Percentiles rank a stretch among this genome's conserved stretches.
These are phyloP conservation scores for Enteromius mattozi DNA, from an alignment of 2,797 vertebrate genomes.

Conservation along the genomic window DNA sequence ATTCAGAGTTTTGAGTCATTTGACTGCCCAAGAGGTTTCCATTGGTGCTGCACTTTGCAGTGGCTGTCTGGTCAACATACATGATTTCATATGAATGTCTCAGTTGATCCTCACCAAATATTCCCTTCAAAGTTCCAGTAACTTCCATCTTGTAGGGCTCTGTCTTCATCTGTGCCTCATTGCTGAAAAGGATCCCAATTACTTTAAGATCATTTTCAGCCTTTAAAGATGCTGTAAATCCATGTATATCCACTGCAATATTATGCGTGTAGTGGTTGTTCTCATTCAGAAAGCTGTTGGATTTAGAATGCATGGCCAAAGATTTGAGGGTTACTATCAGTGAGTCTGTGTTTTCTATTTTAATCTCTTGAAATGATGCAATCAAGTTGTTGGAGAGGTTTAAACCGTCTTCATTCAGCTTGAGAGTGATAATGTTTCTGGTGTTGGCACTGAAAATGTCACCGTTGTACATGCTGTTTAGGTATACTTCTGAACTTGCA, in stretches of 20 bases:
- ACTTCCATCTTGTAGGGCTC: constrained; percentile 82
- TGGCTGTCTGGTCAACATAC: constrained; percentile 78
- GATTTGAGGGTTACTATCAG: constrained; percentile 80
- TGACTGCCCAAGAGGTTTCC: constrained; percentile 82
- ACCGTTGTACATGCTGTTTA: constrained; percentile 83
- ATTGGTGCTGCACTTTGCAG: constrained; percentile 83
- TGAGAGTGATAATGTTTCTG: constrained; percentile 85
- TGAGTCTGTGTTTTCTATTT: constrained; percentile 82
- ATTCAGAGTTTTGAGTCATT: constrained; percentile 80
- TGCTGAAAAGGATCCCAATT: constrained; percentile 77
- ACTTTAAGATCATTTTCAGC: constrained; percentile 86
- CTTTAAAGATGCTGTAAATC: constrained; percentile 72
- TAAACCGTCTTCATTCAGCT: constrained; percentile 84
- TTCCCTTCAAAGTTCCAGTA: constrained; percentile 82
- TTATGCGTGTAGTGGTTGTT: constrained; percentile 88
- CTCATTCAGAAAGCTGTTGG: constrained; percentile 83
- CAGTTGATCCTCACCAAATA: constrained; percentile 81
- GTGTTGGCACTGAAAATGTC: constrained; percentile 81
- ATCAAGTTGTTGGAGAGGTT: constrained; percentile 84
- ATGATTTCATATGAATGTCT: constrained; percentile 85
- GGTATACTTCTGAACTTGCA: constrained; percentile 76
- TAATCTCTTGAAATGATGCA: constrained; percentile 84
- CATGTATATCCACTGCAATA: constrained; percentile 82
- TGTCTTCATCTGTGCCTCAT: constrained; percentile 80
- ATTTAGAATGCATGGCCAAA: constrained; percentile 81